Evolutionary conservation across 2,888 invertebrate species (phyloP).

Genomic region (Leptinotarsa rubiginosa): DNA sequence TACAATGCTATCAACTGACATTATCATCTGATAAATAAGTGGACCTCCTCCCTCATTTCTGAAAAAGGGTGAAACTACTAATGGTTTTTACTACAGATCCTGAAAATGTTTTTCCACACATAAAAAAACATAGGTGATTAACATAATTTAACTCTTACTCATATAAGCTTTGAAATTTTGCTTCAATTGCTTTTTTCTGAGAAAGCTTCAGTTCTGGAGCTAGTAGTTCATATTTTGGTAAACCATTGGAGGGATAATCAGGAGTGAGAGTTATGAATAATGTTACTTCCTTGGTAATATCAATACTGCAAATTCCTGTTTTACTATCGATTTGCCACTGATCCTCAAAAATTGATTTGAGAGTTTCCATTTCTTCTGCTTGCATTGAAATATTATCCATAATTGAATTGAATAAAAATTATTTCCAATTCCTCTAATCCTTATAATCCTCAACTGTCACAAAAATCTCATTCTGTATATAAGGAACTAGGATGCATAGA

Average conservation of each 20-base stretch:
- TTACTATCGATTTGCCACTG: constrained; percentile 76
- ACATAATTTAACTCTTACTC: constrained; percentile 69
- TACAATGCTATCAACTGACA: constrained; percentile 35
- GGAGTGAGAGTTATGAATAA: constrained; percentile 75
- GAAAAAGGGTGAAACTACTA: constrained; percentile 7
- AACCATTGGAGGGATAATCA: constrained; percentile 74
- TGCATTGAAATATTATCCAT: constrained; percentile 61
- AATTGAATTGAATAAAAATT: constrained; percentile 2
- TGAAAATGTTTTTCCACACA: no score
- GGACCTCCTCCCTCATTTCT: constrained; percentile 40
- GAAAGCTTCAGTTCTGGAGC: constrained; percentile 77
- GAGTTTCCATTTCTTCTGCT: constrained; percentile 77
- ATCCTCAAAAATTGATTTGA: constrained; percentile 78
- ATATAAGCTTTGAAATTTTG: constrained; percentile 74
- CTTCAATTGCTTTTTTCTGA: constrained; percentile 70
- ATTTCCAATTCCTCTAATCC: no score
- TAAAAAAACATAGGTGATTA: not conserved
- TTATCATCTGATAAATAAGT: constrained; percentile 44
- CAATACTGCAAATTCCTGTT: constrained; percentile 71
- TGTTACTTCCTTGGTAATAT: constrained; percentile 69
- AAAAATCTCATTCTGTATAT: no score
- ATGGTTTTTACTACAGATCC: not conserved
- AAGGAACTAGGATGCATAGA: no score
- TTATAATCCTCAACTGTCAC: no score
- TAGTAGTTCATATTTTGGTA: constrained; percentile 78